Conservation (phyloP, 2,888 invertebrate genomes). For the Drosophila dives region DNA sequence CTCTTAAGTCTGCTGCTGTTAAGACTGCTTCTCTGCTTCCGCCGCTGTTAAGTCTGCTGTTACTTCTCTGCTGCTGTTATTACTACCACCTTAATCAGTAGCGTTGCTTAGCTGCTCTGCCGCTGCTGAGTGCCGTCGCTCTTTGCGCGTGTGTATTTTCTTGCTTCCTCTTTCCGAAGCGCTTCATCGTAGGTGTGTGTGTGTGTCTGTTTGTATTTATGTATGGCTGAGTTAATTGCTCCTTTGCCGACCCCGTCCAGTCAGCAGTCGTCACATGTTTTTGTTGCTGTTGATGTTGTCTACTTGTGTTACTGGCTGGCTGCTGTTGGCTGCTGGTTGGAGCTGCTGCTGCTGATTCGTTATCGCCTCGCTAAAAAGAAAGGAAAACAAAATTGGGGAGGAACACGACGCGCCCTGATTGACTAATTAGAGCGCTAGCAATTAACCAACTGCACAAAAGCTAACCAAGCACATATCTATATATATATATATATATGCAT, state of each 20-base stretch:
- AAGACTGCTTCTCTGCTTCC: not conserved
- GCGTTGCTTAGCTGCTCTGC: conserved; percentile 8
- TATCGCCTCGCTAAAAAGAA: conserved; percentile 21
- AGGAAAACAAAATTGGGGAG: conserved; percentile 22
- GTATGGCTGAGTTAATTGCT: conserved; percentile 12
- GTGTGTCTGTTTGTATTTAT: conserved; percentile 4
- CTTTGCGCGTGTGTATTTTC: conserved; percentile 28
- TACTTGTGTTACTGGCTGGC: conserved; percentile 59
- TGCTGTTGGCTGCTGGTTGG: conserved; percentile 24
- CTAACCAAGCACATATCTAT: not conserved
- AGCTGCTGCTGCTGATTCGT: conserved; percentile 55
- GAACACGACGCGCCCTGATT: conserved; percentile 29
- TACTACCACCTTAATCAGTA: conserved; percentile 19
- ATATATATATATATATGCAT: conserved; percentile 1
- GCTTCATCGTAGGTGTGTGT: not conserved
- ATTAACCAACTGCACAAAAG: conserved; percentile 37
- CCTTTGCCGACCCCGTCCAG: conserved; percentile 21
- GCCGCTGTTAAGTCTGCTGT: conserved; percentile 1
- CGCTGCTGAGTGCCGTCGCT: conserved; percentile 7
- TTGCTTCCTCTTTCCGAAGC: not conserved
- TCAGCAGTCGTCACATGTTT: not conserved
- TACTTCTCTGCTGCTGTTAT: conserved; percentile 1
- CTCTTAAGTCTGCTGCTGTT: not conserved
- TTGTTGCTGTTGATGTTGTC: conserved; percentile 15
- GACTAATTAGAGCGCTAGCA: conserved; percentile 51